Evolutionary conservation across 2,888 invertebrate genomes (phyloP).

Genomic region (Doris montereyensis): DNA sequence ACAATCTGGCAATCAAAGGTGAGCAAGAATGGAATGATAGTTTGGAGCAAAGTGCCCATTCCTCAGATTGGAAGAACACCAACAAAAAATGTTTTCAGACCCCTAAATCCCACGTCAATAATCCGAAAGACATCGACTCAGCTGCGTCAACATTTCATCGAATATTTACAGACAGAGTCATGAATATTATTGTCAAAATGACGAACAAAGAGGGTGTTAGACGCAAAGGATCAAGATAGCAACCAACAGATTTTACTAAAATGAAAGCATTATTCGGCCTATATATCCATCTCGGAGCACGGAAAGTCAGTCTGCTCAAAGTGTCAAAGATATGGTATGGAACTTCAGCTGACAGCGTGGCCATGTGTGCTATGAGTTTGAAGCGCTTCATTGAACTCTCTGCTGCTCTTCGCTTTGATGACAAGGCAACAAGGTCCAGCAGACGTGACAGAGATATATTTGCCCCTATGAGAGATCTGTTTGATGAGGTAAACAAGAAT

Average conservation of each 20-base stretch:
- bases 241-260: neutral
- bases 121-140: neutral
- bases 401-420: conserved; percentile 24
- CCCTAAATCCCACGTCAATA: neutral
- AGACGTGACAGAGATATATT: conserved; percentile 20
- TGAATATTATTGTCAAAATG: neutral
- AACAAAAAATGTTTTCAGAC: neutral
- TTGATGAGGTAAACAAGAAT: conserved; percentile 15
- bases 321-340: neutral
- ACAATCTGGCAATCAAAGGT: too few relatives aligned
- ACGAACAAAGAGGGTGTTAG: conserved; percentile 30
- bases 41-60: neutral
- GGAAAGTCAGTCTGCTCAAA: neutral
- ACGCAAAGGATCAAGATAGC: neutral
- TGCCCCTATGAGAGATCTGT: conserved; percentile 33
- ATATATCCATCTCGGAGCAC: conserved; percentile 13
- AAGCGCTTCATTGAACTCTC: conserved; percentile 7
- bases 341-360: neutral
- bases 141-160: neutral
- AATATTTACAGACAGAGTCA: neutral
- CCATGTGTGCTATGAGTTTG: neutral
- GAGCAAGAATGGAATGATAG: neutral
- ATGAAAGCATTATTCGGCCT: conserved; percentile 8
- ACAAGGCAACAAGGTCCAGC: conserved; percentile 15
- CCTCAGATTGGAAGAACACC: neutral